Evolutionary conservation across 1,140 invertebrate species (phyloP), one percentile per base, ranked within the genome.

Genomic region (Meloidogyne exigua): DNA sequence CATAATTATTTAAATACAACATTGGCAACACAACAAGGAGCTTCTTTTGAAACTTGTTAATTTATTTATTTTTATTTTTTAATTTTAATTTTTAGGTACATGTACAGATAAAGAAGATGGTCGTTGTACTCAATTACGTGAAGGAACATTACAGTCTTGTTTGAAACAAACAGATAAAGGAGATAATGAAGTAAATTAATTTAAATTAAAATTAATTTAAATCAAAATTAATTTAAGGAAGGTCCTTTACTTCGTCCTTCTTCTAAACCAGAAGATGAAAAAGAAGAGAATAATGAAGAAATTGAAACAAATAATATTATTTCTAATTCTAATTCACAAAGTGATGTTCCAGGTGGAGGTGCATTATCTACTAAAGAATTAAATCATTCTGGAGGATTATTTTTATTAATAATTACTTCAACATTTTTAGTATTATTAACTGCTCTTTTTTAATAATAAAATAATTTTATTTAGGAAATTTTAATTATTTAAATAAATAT

Each of bases 21-120:
- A 18, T 32, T 86, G 11, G 39, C 70, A 18, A 83, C 82, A 7
- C 49, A 74, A 23, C 63, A 74, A 15, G 82, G 82, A 1, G 75
- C 68, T 13, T 75, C 73, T 25, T 79, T 83, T n/a, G 25, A 71
- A 12, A 71, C 12, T 1, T 83, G 82, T 73, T 26, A 21, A n/a
- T 25, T 62, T 1, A 18, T 42, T 11, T 9, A 21, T 15, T 25
- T n/a, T 10, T 21, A 71, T 1, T 21, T 7, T 7, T 32, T 15
- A n/a, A 42, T 26, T 49, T 26, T 1, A 2, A 4, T 15, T 13
- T 18, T 70, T 28, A 71, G 69, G 69, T 73, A 83, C 84, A 10
- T 83, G 82, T 63, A 83, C 82, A 13, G 84, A 83, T 63, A 83
- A 84, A 39, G 82, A 83, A 32, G 82, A 83, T 75, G 70, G 75